Percentiles rank a stretch among this genome's conserved stretches.
Evolutionary conservation across 2,113 vertebrate genomes (phyloP).

Genomic region (pig (Sus scrofa)): DNA sequence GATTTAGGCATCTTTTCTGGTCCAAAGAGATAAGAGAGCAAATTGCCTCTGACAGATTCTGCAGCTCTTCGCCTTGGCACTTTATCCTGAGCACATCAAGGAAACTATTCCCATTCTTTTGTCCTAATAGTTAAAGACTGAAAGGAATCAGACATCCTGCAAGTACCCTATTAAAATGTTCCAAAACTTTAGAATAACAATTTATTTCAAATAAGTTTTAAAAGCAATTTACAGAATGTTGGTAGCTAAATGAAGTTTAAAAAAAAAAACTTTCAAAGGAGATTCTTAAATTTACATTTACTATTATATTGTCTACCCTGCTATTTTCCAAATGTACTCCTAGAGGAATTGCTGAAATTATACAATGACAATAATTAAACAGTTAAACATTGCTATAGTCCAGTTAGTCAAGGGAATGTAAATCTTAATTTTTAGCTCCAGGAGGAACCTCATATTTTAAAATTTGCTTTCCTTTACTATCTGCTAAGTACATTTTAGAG

Average conservation of each 20-base stretch:
- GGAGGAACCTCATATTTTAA: neutral
- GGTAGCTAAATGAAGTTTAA: neutral
- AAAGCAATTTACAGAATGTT: neutral
- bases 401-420: neutral
- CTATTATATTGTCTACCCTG: neutral
- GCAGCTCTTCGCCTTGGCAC: neutral
- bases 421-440: neutral
- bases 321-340: neutral
- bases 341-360: neutral
- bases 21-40: neutral
- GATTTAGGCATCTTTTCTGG: neutral
- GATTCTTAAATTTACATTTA: neutral
- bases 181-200: neutral
- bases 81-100: neutral
- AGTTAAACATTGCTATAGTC: neutral
- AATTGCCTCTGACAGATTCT: neutral
- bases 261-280: neutral
- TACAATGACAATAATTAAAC: neutral
- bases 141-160: neutral
- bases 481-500: slow-evolving; percentile 24
- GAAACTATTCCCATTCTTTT: neutral
- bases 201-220: neutral
- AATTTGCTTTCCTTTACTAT: neutral
- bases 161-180: neutral
- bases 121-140: neutral